Evolutionary conservation across 2,797 vertebrate genomes (phyloP).

Genomic region (Anguilla obscura): DNA sequence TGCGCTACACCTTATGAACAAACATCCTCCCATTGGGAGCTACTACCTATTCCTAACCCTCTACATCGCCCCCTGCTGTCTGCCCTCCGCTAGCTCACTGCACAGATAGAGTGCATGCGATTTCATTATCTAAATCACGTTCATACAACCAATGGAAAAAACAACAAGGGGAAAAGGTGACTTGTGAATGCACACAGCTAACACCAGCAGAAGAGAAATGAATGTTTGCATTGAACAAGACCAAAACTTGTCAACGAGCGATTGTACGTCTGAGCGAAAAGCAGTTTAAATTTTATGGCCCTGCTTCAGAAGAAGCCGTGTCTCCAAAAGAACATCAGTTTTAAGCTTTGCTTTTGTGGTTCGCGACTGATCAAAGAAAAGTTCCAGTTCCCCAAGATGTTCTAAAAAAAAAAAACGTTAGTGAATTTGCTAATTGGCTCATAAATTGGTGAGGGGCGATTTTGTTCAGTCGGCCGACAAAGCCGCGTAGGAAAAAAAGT

Average conservation of each 20-base stretch:
- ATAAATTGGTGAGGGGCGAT: background rate
- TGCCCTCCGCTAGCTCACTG: background rate
- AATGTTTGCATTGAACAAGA: background rate
- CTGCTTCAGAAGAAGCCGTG: background rate
- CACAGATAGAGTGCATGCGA: background rate
- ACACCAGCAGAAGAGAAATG: background rate
- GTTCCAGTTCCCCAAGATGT: background rate
- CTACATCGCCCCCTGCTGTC: background rate
- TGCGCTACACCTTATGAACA: background rate
- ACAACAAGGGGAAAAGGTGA: background rate
- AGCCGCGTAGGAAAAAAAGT: background rate
- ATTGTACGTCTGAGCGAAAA: background rate
- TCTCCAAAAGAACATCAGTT: background rate
- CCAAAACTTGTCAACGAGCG: no score
- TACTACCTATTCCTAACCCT: background rate
- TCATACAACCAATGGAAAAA: background rate
- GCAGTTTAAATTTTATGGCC: background rate
- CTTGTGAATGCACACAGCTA: background rate
- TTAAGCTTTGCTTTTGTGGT: background rate
- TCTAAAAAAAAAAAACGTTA: no score
- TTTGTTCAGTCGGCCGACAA: background rate
- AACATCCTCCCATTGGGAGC: background rate
- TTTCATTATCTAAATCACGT: background rate
- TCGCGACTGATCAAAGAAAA: background rate
- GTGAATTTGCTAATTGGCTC: background rate